Evolutionary conservation across 2,113 vertebrate species (phyloP).

Genomic region (Uria lomvia): DNA sequence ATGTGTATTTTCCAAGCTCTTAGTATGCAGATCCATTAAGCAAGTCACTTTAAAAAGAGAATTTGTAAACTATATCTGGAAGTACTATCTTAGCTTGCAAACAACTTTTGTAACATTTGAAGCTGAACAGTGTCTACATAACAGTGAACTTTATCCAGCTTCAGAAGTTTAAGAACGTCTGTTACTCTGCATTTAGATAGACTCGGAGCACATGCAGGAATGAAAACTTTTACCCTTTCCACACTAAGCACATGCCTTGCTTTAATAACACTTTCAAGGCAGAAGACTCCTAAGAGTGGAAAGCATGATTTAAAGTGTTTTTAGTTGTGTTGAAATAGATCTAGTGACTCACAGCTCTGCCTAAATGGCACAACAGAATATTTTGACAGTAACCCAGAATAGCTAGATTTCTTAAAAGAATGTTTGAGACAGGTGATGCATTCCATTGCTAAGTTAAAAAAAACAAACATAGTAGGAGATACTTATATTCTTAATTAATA

Average conservation of each 20-base stretch:
- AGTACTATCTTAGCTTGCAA: neutral
- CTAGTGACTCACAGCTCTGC: conserved; percentile 28
- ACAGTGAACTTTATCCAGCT: neutral
- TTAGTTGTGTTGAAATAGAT: neutral
- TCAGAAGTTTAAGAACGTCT: neutral
- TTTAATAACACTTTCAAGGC: neutral
- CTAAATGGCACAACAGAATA: neutral
- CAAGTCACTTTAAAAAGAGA: neutral
- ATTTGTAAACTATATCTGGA: neutral
- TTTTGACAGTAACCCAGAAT: neutral
- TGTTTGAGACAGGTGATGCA: neutral
- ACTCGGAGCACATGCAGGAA: neutral
- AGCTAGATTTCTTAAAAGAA: neutral
- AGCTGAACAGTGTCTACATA: neutral
- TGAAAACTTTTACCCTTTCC: neutral
- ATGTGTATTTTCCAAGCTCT: neutral
- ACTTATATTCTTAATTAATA: neutral
- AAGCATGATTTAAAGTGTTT: neutral
- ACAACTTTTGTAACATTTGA: neutral
- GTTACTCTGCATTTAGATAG: neutral
- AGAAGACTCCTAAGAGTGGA: neutral
- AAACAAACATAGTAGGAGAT: neutral
- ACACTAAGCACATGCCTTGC: neutral
- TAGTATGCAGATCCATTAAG: neutral
- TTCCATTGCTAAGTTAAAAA: neutral